Base-by-base conservation (phyloP, 2,888 invertebrate species). In the Cataglyphis rosenhaueri region DNA sequence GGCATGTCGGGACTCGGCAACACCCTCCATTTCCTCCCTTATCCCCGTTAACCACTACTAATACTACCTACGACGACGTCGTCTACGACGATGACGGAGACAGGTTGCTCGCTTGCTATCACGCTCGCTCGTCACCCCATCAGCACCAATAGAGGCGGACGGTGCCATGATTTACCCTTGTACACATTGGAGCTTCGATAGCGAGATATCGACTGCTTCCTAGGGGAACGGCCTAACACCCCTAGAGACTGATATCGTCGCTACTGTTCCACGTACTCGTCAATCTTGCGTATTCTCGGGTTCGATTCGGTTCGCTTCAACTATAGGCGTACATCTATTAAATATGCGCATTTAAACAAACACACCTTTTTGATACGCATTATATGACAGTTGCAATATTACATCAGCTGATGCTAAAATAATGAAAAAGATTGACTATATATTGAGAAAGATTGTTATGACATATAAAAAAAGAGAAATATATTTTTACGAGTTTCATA, bases 1-100 rank as follows among this genome's bases (percentile, higher is more conserved):
- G 90, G 92, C 93, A 93, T 93, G 93, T 93, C 91, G 92, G 86
- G 92, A 93, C 93, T 93, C 89, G 91, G 92, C 92, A 92, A 92
- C 92, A 93, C 92, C 92, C 93, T 92, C 92, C 88, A 93, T 92
- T 93, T 93, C 92, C 92, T 92, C 91, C 89, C 88, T 90, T 88
- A 85, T 91, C 86, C 86, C 84, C 83, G 87, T 84, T 91, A 90
- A 90, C 91, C 89, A 74, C 76, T 84, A 83, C 85, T 85, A 84
- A 85, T 86, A 88, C 86, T 83, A 85, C 74, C 85, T 32, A 81
- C 74, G 78, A 38, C 73, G 44, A n/a, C 74, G 44, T 55, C 38
- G 75, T 18, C 75, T 55, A 38, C 81, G 81, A 64, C 79, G 79
- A 76, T 59, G 68, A 84, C 85, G 86, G 82, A 87, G 87, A 76